Conservation (phyloP, 2,888 invertebrate species). For the Thalpophila matura region DNA sequence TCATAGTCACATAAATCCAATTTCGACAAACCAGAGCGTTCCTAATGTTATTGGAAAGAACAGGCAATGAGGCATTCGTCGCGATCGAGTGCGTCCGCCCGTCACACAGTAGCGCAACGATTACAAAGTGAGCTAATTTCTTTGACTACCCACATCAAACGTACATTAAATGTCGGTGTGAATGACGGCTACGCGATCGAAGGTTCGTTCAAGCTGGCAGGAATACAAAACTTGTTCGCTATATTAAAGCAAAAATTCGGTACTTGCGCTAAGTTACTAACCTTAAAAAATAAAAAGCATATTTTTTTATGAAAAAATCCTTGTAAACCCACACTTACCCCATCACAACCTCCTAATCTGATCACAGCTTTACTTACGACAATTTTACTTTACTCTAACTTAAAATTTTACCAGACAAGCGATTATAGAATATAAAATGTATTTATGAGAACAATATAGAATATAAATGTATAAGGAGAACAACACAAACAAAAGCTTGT, state of each 20-base stretch:
- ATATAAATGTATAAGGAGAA: neutral
- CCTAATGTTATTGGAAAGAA: conserved; percentile 72
- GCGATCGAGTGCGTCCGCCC: conserved; percentile 42
- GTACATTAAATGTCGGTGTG: conserved; percentile 11
- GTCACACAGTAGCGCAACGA: conserved; percentile 54
- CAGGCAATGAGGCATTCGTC: conserved; percentile 64
- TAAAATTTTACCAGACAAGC: conserved; percentile 61
- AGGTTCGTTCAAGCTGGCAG: conserved; percentile 67
- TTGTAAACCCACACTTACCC: conserved; percentile 76
- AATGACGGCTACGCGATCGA: conserved; percentile 30
- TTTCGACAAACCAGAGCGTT: conserved; percentile 44
- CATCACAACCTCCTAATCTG: conserved; percentile 88
- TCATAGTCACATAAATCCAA: conserved; percentile 34
- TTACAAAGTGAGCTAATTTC: conserved; percentile 29
- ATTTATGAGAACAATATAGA: neutral
- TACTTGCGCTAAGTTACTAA: conserved; percentile 71
- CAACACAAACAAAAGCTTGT: neutral
- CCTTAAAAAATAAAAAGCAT: conserved; percentile 77
- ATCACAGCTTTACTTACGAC: conserved; percentile 87
- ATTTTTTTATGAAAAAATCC: conserved; percentile 74
- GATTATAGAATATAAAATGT: neutral
- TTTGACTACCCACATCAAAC: conserved; percentile 42
- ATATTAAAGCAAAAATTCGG: conserved; percentile 80
- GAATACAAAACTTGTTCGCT: conserved; percentile 72
- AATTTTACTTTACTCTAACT: conserved; percentile 71